Evolutionary conservation across 1,140 invertebrate species (phyloP), one percentile per base, ranked within the genome.

Genomic region (Meloidogyne hapla): DNA sequence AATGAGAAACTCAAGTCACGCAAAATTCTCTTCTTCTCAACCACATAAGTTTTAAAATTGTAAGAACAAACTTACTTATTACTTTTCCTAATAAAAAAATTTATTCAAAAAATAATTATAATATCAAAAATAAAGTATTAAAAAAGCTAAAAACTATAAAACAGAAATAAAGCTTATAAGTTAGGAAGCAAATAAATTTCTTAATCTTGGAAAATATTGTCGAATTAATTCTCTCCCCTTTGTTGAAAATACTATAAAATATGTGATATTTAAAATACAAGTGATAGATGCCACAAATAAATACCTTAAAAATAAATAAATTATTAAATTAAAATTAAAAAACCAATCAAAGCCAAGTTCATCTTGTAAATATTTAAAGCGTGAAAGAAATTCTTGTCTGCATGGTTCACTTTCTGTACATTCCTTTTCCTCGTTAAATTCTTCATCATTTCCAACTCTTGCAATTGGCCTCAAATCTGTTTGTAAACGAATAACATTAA

Each of bases 261-360:
- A 71, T 21, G 40, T 10, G 6, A 42, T 9, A 15, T 68, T 68
- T 2, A 68, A 68, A 42, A 21, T 40, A n/a, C 33, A 42, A 6
- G 40, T 42, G 33, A 68, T 68, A 2, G 40, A 21, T 68, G 66
- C 66, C 18, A 33, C 25, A 15, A 68, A 33, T 21, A 68, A 38
- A 68, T 68, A 68, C 66, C 66, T 68, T 2, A 68, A 68, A n/a
- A 21, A 28, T 1, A 28, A 26, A 66, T 21, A 8, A 15, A 73
- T 21, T 1, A 13, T 13, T 26, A n/a, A 28, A n/a, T 1, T 33
- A 18, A 70, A 33, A 21, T 23, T 64, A 33, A 71, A 8, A 62
- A 21, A 77, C 76, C 76, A 77, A 77, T 77, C 76, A 67, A 77
- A 77, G 9, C 76, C 76, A n/a, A 77, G 38, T 4, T 77, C 63